These are phyloP conservation scores for Artemia sinica DNA, from an alignment of 2,888 invertebrate species.

Conservation along the genomic window DNA sequence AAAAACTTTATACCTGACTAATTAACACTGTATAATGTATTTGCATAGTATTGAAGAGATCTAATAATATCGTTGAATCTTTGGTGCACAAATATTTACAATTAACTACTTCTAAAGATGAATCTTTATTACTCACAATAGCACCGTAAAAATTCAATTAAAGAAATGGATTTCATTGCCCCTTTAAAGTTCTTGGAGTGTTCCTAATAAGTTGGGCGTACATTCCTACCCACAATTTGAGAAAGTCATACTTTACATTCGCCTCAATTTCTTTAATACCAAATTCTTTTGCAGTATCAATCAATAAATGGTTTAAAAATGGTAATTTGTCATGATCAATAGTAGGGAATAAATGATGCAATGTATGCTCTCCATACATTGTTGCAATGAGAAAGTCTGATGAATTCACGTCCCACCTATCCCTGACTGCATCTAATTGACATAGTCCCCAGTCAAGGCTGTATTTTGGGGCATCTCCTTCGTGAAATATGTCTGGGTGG, in stretches of 20 bases:
- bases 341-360: conserved; percentile 65
- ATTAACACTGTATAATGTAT: too few species aligned
- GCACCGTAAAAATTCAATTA: too few species aligned
- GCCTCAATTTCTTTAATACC: conserved; percentile 32
- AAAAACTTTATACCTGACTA: too few species aligned
- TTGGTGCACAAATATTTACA: too few species aligned
- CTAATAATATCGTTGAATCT: too few species aligned
- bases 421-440: conserved; percentile 54
- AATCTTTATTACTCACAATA: too few species aligned
- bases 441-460: conserved; percentile 56
- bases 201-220: not conserved
- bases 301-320: conserved; percentile 44
- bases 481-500: conserved; percentile 58
- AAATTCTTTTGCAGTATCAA: conserved; percentile 47
- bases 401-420: conserved; percentile 47
- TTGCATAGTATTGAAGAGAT: too few species aligned
- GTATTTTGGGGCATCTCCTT: conserved; percentile 47
- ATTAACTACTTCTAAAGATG: too few species aligned
- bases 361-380: conserved; percentile 54
- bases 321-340: conserved; percentile 54
- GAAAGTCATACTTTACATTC: not conserved
- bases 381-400: conserved; percentile 47
- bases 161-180: too few species aligned
- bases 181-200: not conserved
- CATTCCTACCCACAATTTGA: conserved; percentile 6